Percentiles rank a stretch among this genome's conserved stretches.
phyloP scores from a whole-genome alignment of 1,140 invertebrate genomes.

The Physella acuta region DNA sequence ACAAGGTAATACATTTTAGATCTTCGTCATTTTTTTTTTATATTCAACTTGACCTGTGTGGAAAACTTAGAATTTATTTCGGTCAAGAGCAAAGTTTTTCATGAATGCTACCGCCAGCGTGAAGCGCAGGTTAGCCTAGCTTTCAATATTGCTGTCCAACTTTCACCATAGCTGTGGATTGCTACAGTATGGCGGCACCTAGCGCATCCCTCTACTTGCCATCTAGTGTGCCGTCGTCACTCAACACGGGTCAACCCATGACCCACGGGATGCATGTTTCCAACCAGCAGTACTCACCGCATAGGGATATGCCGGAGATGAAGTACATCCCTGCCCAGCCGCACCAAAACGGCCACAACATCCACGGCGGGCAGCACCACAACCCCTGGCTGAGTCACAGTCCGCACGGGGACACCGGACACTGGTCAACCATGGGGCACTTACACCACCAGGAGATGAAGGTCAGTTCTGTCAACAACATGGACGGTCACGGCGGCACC shows the following conservation, averaged over 20 bases:
- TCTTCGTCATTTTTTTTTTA: not conserved
- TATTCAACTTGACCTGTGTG: no score
- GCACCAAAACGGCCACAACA: conserved; percentile 65
- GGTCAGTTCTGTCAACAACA: conserved; percentile 61
- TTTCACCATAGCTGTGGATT: conserved; percentile 26
- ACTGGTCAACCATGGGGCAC: conserved; percentile 69
- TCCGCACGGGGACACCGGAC: conserved; percentile 67
- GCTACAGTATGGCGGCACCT: conserved; percentile 43
- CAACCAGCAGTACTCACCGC: conserved; percentile 25
- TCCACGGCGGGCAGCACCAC: conserved; percentile 65
- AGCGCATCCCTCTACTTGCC: conserved; percentile 46
- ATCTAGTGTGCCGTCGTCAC: conserved; percentile 42
- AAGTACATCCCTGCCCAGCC: conserved; percentile 80
- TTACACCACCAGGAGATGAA: conserved; percentile 45
- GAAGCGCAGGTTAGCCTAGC: no score
- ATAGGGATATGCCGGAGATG: conserved; percentile 74
- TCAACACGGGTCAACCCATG: conserved; percentile 39
- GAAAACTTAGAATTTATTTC: no score
- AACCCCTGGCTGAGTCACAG: conserved; percentile 83
- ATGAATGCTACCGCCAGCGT: no score
- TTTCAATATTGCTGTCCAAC: conserved; percentile 19
- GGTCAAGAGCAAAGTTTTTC: no score
- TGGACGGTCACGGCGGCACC: conserved; percentile 69
- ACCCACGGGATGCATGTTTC: conserved; percentile 41
- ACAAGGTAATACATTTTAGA: not conserved